These are phyloP conservation scores for Philaethria dido DNA, from an alignment of 2,888 invertebrate species.

Conservation along the genomic window DNA sequence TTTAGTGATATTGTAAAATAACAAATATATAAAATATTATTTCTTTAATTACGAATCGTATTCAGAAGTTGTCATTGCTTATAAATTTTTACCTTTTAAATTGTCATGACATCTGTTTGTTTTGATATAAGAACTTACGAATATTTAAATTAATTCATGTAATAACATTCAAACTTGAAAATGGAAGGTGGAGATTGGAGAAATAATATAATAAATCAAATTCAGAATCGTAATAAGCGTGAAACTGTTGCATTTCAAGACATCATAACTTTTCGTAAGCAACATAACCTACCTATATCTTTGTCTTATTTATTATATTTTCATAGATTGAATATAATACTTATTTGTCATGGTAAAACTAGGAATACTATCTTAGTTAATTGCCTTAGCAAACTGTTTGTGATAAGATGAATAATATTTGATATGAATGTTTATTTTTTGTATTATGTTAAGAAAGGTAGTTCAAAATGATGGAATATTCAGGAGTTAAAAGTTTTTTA, in stretches of 20 bases:
- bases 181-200: slow-evolving; percentile 86
- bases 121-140: slow-evolving; percentile 59
- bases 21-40: slow-evolving; percentile 13
- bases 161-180: slow-evolving; percentile 51
- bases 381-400: slow-evolving; percentile 23
- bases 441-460: slow-evolving; percentile 8
- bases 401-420: slow-evolving; percentile 29
- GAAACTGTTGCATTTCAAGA: slow-evolving; percentile 91
- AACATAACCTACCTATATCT: slow-evolving; percentile 60
- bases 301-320: slow-evolving; percentile 35
- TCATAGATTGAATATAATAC: slow-evolving; percentile 26
- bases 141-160: slow-evolving; percentile 49
- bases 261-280: slow-evolving; percentile 92
- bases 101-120: slow-evolving; percentile 73
- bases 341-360: slow-evolving; percentile 23
- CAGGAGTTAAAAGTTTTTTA: too few relatives aligned
- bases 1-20: slow-evolving; percentile 25
- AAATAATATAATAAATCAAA: slow-evolving; percentile 86
- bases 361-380: slow-evolving; percentile 32
- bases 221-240: slow-evolving; percentile 89
- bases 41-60: neutral
- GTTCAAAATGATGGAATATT: neutral
- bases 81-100: slow-evolving; percentile 2
- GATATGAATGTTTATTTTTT: slow-evolving; percentile 35
- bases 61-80: neutral